A percentile compares a stretch with the other conserved stretches of the same genome.
Conservation (phyloP, 2,888 invertebrate genomes). For the Emmelina monodactyla region DNA sequence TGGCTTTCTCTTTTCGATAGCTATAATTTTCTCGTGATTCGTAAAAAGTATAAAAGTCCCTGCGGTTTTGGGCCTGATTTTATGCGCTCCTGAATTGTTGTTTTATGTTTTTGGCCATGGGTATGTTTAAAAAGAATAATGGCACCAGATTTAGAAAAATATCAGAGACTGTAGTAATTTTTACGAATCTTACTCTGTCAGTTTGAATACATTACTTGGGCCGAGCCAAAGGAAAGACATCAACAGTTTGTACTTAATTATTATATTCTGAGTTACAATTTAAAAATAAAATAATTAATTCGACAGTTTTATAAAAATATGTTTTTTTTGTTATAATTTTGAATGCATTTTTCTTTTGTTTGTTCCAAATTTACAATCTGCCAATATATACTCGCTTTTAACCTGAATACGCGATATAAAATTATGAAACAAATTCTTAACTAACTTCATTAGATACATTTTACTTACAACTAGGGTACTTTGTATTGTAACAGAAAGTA, state of each 20-base stretch:
- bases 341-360: slow-evolving; percentile 45
- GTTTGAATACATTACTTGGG: slow-evolving; percentile 48
- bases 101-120: too few relatives aligned
- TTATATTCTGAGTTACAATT: slow-evolving; percentile 31
- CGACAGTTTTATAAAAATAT: slow-evolving; percentile 58
- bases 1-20: slow-evolving; percentile 48
- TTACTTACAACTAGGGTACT: slow-evolving; percentile 4
- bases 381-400: slow-evolving; percentile 17
- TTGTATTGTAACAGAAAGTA: slow-evolving; percentile 16
- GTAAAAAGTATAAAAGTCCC: slow-evolving; percentile 32
- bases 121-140: too few relatives aligned
- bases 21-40: slow-evolving; percentile 30
- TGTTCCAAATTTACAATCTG: slow-evolving; percentile 27
- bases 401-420: too few relatives aligned
- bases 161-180: slow-evolving; percentile 30
- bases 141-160: too few relatives aligned
- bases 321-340: slow-evolving; percentile 39
- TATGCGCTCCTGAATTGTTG: too few relatives aligned
- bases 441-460: slow-evolving; percentile 16
- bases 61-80: slow-evolving; percentile 11
- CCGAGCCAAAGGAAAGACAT: slow-evolving; percentile 37
- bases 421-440: slow-evolving; percentile 25
- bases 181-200: slow-evolving; percentile 34
- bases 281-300: slow-evolving; percentile 36
- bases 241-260: slow-evolving; percentile 56